A percentile compares a stretch with the other conserved stretches of the same genome.
phyloP scores from a whole-genome alignment of 2,113 vertebrate genomes.

The Puffinus mauretanicus region DNA sequence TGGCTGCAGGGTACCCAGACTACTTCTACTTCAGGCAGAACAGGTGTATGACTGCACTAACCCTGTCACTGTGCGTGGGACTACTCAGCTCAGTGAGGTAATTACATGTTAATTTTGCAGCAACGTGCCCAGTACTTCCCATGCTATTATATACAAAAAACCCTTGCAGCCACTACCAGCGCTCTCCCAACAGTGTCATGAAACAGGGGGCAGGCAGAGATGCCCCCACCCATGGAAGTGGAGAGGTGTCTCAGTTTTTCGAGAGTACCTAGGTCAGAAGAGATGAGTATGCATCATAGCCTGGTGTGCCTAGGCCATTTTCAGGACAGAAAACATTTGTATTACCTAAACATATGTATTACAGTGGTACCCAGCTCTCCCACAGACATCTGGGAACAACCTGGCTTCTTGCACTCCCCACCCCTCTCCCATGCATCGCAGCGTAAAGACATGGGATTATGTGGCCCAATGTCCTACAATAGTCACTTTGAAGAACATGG shows the following conservation, averaged over 20 bases:
- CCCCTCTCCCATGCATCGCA: neutral
- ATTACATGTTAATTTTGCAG: neutral
- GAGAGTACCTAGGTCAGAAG: neutral
- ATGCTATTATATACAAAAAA: accelerated
- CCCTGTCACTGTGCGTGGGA: accelerated
- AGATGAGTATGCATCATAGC: neutral
- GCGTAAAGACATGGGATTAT: neutral
- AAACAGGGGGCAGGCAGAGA: neutral
- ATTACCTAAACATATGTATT: constrained; percentile 9
- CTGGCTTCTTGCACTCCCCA: constrained; percentile 1
- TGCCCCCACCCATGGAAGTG: accelerated
- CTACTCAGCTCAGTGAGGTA: neutral
- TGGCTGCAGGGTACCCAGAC: too few species aligned
- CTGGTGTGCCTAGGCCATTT: neutral
- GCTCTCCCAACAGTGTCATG: neutral
- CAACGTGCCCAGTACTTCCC: accelerated
- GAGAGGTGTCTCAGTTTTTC: neutral
- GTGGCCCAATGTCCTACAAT: neutral
- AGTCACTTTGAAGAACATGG: neutral
- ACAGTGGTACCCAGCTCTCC: neutral
- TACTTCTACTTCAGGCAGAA: neutral
- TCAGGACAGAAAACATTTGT: constrained; percentile 8
- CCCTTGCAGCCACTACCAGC: neutral
- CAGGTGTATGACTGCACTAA: accelerated
- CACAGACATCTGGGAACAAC: neutral